Evolutionary conservation across 2,888 invertebrate species (phyloP).

Genomic region (Conops quadrifasciatus): DNA sequence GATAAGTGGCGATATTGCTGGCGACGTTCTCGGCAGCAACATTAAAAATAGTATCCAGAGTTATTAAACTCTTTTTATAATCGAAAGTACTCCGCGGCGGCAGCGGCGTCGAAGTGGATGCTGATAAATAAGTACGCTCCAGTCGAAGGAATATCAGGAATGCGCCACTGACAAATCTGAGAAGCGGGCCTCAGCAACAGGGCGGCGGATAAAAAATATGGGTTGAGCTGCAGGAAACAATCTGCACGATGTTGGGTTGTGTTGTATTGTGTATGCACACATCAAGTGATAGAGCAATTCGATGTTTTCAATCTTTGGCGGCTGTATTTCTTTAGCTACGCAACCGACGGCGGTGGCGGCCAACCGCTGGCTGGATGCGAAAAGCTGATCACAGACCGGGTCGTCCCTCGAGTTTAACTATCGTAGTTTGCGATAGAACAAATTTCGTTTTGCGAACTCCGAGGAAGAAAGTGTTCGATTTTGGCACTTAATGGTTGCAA

Average conservation of each 20-base stretch:
- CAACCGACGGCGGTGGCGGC: neutral
- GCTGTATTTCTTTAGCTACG: neutral
- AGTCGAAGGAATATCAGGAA: slow-evolving; percentile 11
- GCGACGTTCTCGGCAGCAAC: slow-evolving; percentile 31
- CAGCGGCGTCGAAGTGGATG: neutral
- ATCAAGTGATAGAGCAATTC: slow-evolving; percentile 16
- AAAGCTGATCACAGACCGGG: slow-evolving; percentile 11
- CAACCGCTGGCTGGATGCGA: slow-evolving; percentile 1
- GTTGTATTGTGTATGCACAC: neutral
- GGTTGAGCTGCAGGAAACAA: slow-evolving; percentile 18
- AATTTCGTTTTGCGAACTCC: slow-evolving; percentile 10
- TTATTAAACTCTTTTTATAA: slow-evolving; percentile 19
- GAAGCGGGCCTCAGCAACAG: neutral
- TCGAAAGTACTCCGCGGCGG: neutral
- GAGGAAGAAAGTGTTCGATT: slow-evolving; percentile 4
- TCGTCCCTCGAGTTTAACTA: slow-evolving; percentile 10
- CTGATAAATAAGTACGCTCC: neutral
- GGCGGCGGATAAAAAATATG: slow-evolving; percentile 20
- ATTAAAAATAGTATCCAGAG: slow-evolving; percentile 26
- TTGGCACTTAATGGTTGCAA: slow-evolving; percentile 14
- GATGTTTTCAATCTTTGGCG: slow-evolving; percentile 7
- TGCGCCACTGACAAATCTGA: slow-evolving; percentile 27
- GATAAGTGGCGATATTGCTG: slow-evolving; percentile 27
- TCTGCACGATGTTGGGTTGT: neutral
- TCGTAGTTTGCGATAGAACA: slow-evolving; percentile 17